phyloP scores from a whole-genome alignment of 2,113 vertebrate species.

The Synchiropus splendidus region DNA sequence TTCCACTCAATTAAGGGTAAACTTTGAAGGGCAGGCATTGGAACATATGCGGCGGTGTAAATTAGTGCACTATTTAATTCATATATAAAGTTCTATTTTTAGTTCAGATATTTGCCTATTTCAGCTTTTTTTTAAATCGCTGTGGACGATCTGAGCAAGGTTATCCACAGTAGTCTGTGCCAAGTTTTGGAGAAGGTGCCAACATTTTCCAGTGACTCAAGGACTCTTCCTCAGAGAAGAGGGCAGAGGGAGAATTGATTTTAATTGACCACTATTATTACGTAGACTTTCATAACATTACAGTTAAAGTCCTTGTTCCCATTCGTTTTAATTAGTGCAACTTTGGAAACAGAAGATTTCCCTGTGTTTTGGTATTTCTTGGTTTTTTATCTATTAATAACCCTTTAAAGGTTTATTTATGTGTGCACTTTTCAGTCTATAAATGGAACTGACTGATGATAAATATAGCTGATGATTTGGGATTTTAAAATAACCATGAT shows the following conservation, averaged over 20 bases:
- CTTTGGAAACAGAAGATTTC: not conserved
- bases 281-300: no score
- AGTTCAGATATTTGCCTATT: constrained; percentile 3
- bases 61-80: no score
- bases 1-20: no score
- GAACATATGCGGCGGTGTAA: no score
- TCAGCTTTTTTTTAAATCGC: constrained; percentile 47
- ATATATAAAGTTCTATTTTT: no score
- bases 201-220: constrained; percentile 37
- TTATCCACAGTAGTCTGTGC: constrained; percentile 45
- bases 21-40: no score
- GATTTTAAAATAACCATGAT: no score
- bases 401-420: constrained; percentile 27
- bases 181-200: constrained; percentile 47
- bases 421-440: constrained; percentile 22
- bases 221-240: constrained; percentile 37
- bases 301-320: no score
- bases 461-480: constrained; percentile 35
- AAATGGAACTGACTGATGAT: constrained; percentile 15
- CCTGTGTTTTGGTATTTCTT: constrained; percentile 3
- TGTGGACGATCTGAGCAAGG: constrained; percentile 45
- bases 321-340: no score
- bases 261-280: constrained; percentile 3
- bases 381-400: constrained; percentile 44
- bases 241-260: constrained; percentile 20